phyloP scores from a whole-genome alignment of 2,797 vertebrate genomes.

The Clarias fuscus region DNA sequence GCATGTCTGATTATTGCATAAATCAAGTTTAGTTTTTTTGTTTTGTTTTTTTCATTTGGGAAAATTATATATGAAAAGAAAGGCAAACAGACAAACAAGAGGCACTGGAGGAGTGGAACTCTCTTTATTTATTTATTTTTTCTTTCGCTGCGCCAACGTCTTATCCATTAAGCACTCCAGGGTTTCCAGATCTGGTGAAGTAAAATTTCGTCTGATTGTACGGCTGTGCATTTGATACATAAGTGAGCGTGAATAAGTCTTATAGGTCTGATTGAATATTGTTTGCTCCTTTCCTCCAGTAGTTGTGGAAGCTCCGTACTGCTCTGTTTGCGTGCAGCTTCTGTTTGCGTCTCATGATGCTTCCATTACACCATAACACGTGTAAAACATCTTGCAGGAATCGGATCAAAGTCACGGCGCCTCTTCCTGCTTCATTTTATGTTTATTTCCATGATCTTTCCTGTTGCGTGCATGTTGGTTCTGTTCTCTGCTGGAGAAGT shows the following conservation, averaged over 20 bases:
- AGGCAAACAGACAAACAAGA: slow-evolving; percentile 19
- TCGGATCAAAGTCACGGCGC: slow-evolving; percentile 45
- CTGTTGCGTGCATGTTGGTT: slow-evolving; percentile 36
- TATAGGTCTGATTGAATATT: slow-evolving; percentile 22
- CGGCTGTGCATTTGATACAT: background rate
- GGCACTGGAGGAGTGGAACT: slow-evolving; percentile 6
- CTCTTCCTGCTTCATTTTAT: slow-evolving; percentile 34
- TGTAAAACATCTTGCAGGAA: slow-evolving; percentile 22
- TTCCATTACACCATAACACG: slow-evolving; percentile 31
- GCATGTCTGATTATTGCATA: slow-evolving; percentile 58
- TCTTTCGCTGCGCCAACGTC: slow-evolving; percentile 1
- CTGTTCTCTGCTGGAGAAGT: slow-evolving; percentile 37
- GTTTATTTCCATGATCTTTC: slow-evolving; percentile 48
- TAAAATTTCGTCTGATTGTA: background rate
- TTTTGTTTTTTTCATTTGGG: slow-evolving; percentile 29
- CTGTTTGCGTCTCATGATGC: slow-evolving; percentile 22
- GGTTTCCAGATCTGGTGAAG: background rate
- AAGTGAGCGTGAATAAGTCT: background rate
- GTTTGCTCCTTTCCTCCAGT: slow-evolving; percentile 18
- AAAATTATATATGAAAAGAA: slow-evolving; percentile 46
- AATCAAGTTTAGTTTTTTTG: slow-evolving; percentile 53
- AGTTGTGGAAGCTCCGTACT: slow-evolving; percentile 29
- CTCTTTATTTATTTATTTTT: slow-evolving; percentile 7
- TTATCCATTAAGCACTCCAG: slow-evolving; percentile 28
- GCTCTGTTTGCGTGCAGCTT: slow-evolving; percentile 14